Evolutionary conservation across 2,888 invertebrate genomes (phyloP), one percentile per base, ranked within the genome.

Genomic region (Orthosia cruda): DNA sequence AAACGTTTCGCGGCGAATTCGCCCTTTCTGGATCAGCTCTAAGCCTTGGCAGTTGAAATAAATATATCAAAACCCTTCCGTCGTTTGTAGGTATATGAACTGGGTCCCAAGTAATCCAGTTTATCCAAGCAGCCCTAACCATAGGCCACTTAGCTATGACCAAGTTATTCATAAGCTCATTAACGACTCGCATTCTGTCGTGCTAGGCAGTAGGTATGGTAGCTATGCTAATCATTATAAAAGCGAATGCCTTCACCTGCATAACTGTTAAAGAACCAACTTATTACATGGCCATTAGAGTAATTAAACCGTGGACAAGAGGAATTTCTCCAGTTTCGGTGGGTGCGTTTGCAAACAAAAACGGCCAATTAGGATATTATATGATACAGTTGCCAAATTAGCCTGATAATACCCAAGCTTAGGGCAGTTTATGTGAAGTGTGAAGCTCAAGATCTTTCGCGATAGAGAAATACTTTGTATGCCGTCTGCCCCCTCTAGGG

Each of bases 161-260:
- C 45, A 82, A 64, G 65, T 65, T 59, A 79, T 78, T 80, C 49
- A 83, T 66, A n/a, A 49, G 67, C 80, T 64, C 55, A 68, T 68
- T 80, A 80, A 52, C 55, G 54, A 65, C 64, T 26, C n/a, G 52
- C 74, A 84, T 80, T 52, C 80, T 59, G 23, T 45, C 74, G 57
- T 84, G 45, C 68, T 40, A 45, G 61, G 23, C 50, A 52, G 49
- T n/a, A 49, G 4, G 67, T 47, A 80, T 71, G 67, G 40, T 63
- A 5, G 1, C 18, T 18, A 57, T 55, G 66, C 63, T 52, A 40
- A 45, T 16, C 58, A 54, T 71, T 61, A 58, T 18, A 61, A 67
- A 71, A 47, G 55, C 52, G 62, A 58, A 58, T 45, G 50, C 50
- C n/a, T 71, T 49, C 61, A 71, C 73, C 47, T 52, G 20, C 71